Percentiles rank a stretch among this genome's conserved stretches.
Conservation (phyloP, 2,888 invertebrate species). For the Eutolmus rufibarbis region DNA sequence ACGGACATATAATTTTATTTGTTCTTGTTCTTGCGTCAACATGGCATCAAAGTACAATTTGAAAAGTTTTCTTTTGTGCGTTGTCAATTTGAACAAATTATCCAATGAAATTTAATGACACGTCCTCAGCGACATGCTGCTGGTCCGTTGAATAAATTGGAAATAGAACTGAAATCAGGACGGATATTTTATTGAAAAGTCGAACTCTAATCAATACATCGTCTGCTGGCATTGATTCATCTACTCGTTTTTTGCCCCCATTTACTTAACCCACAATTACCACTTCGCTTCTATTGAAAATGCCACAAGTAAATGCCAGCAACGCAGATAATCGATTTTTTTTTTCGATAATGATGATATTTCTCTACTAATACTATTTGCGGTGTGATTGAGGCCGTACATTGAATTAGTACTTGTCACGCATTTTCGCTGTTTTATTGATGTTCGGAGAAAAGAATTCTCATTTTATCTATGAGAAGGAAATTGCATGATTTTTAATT, state of each 20-base stretch:
- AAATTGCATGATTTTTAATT: not conserved
- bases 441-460: not conserved
- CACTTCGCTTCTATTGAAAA: not conserved
- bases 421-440: not conserved
- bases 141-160: not conserved
- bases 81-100: not conserved
- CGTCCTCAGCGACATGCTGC: not conserved
- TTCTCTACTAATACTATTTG: not conserved
- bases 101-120: not conserved
- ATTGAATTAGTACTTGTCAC: not conserved
- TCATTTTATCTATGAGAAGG: not conserved
- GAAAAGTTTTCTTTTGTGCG: not conserved
- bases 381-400: not conserved
- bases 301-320: not conserved
- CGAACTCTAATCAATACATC: not conserved
- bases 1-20: not conserved
- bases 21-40: not conserved
- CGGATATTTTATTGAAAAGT: not conserved
- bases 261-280: not conserved
- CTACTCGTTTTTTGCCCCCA: not conserved
- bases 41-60: not conserved
- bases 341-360: not conserved
- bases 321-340: not conserved
- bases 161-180: not conserved
- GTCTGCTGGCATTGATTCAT: not conserved